Evolutionary conservation across 2,113 vertebrate species (phyloP).

Genomic region (Stigmatopora argus): DNA sequence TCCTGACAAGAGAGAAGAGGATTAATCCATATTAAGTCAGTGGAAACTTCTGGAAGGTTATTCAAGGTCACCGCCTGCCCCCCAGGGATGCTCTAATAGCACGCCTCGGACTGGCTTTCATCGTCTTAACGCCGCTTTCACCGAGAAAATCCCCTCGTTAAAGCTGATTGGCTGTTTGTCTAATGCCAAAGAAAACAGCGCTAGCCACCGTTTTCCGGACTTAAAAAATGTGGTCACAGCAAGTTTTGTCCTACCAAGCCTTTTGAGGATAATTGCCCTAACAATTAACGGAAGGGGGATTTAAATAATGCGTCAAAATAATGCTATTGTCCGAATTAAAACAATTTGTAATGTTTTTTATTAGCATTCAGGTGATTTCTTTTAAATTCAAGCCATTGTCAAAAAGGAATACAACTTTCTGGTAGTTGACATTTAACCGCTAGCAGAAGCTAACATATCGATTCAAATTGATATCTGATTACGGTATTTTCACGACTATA

Average conservation of each 20-base stretch:
- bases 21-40: conserved; percentile 44
- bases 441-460: no score
- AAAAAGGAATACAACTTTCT: no score
- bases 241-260: not conserved
- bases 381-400: no score
- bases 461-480: no score
- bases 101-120: conserved; percentile 28
- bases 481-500: no score
- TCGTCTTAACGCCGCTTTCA: conserved; percentile 22
- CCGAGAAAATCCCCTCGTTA: conserved; percentile 28
- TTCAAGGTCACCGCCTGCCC: conserved; percentile 33
- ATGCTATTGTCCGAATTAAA: no score
- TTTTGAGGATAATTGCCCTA: not conserved
- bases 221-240: not conserved
- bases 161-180: conserved; percentile 12
- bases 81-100: conserved; percentile 11
- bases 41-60: conserved; percentile 33
- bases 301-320: no score
- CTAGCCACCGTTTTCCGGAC: not conserved
- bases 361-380: no score
- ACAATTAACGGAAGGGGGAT: not conserved
- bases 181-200: not conserved
- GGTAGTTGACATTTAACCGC: no score
- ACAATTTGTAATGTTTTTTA: no score
- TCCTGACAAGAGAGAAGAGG: conserved; percentile 33